A percentile compares a stretch with the other conserved stretches of the same genome.
phyloP scores from a whole-genome alignment of 37 sponge, comb jelly and placozoan genomes.

The Beroe ovata region DNA sequence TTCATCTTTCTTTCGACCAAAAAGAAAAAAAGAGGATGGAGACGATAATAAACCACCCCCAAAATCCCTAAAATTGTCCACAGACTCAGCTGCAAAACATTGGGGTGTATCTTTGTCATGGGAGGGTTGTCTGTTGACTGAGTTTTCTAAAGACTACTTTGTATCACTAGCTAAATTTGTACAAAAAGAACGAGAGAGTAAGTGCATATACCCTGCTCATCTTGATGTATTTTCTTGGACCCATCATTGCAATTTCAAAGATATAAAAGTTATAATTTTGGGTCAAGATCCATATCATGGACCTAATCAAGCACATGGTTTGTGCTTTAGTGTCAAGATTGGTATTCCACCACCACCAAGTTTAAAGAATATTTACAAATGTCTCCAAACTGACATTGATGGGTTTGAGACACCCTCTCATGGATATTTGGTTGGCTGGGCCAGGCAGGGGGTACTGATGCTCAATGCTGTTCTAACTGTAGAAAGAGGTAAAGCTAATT shows the following conservation, averaged over 20 bases:
- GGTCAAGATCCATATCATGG: conserved; percentile 99
- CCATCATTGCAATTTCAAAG: conserved; percentile 74
- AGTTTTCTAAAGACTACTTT: conserved; percentile 13
- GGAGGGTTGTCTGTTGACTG: conserved; percentile 7
- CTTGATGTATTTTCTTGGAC: conserved; percentile 93
- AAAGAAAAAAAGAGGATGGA: neutral
- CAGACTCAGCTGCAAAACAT: neutral
- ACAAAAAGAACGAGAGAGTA: neutral
- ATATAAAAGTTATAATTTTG: conserved; percentile 93
- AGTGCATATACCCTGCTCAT: conserved; percentile 67
- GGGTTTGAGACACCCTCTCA: conserved; percentile 84
- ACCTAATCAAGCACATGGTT: conserved; percentile 89
- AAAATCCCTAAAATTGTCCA: conserved; percentile 3
- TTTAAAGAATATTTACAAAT: conserved; percentile 92
- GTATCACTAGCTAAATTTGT: neutral
- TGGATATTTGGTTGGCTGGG: conserved; percentile 92
- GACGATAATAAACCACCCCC: neutral
- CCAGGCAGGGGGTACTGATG: conserved; percentile 93
- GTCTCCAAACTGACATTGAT: conserved; percentile 74
- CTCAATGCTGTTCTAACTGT: conserved; percentile 97
- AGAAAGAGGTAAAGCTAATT: conserved; percentile 79
- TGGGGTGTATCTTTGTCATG: neutral
- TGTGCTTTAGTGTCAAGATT: conserved; percentile 92
- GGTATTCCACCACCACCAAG: conserved; percentile 89
- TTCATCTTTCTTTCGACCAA: conserved; percentile 44